These are phyloP conservation scores for Poeciliopsis retropinna DNA, from an alignment of 2,113 vertebrate genomes.

Conservation along the genomic window DNA sequence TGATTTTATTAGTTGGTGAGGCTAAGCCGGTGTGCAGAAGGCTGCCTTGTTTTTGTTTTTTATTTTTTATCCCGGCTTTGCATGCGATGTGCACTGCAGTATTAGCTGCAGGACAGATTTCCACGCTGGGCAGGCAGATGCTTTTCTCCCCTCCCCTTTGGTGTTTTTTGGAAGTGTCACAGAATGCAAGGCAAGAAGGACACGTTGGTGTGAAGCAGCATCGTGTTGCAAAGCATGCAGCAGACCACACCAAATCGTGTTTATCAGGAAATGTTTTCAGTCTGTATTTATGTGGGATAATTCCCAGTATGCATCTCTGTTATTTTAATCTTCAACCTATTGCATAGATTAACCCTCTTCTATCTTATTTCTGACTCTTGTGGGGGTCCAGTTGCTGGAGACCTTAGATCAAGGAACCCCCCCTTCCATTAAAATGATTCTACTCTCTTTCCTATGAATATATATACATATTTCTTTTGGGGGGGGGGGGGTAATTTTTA, in stretches of 20 bases:
- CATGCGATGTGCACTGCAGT: slow-evolving; percentile 24
- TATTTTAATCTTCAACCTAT: slow-evolving; percentile 20
- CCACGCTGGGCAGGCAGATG: slow-evolving; percentile 53
- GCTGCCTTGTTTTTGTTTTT: background rate
- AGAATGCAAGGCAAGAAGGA: slow-evolving; percentile 55
- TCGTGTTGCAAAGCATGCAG: slow-evolving; percentile 3
- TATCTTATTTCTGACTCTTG: no score
- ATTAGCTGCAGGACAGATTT: slow-evolving; percentile 56
- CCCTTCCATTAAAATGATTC: no score
- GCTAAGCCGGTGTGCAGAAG: slow-evolving; percentile 50
- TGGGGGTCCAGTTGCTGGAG: no score
- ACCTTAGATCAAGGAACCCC: no score
- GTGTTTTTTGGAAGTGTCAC: slow-evolving; percentile 34
- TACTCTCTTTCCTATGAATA: no score
- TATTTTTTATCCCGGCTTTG: slow-evolving; percentile 62
- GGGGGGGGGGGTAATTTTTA: no score
- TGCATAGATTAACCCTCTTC: slow-evolving; percentile 33
- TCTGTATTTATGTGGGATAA: no score
- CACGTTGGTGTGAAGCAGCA: slow-evolving; percentile 43
- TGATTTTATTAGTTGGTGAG: slow-evolving; percentile 57
- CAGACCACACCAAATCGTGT: slow-evolving; percentile 1
- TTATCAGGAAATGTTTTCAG: background rate
- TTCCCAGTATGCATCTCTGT: no score
- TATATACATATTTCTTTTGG: no score
- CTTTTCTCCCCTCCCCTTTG: slow-evolving; percentile 3